Conservation (phyloP, 2,888 invertebrate species). For the Chorisops tibialis region DNA sequence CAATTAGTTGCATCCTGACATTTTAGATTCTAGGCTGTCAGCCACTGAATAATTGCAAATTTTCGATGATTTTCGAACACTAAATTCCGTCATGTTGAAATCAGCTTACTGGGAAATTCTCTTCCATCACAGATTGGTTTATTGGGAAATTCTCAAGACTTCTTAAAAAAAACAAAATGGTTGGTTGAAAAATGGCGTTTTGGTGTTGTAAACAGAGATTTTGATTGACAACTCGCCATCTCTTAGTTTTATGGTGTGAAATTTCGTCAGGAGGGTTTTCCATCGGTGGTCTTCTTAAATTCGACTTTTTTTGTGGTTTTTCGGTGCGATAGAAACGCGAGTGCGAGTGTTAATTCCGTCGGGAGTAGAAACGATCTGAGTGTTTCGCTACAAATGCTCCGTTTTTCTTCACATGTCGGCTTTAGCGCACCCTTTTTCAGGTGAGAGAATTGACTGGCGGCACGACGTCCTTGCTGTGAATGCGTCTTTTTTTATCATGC, state of each 20-base stretch:
- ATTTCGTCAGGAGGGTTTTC: no score
- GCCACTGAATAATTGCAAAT: no score
- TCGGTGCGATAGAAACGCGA: not conserved
- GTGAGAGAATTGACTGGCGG: constrained; percentile 20
- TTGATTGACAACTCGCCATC: constrained; percentile 12
- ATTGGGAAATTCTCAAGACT: no score
- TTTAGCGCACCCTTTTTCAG: constrained; percentile 40
- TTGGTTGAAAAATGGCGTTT: constrained; percentile 16
- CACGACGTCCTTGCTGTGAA: no score
- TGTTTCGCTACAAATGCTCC: constrained; percentile 34
- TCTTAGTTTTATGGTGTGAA: not conserved
- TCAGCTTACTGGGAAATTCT: no score
- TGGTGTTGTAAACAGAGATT: constrained; percentile 22
- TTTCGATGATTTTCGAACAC: no score
- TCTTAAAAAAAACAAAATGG: constrained; percentile 23
- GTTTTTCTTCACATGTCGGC: constrained; percentile 39
- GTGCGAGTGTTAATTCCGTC: not conserved
- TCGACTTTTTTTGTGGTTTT: not conserved
- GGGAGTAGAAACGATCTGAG: not conserved
- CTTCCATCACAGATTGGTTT: no score
- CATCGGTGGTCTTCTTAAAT: no score
- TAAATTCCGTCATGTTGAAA: no score
- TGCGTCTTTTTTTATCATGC: no score
- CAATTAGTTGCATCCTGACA: no score
- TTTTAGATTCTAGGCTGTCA: no score